These are phyloP conservation scores for Macrostomum cliftonense DNA, from an alignment of 2,888 invertebrate species.

Conservation along the genomic window DNA sequence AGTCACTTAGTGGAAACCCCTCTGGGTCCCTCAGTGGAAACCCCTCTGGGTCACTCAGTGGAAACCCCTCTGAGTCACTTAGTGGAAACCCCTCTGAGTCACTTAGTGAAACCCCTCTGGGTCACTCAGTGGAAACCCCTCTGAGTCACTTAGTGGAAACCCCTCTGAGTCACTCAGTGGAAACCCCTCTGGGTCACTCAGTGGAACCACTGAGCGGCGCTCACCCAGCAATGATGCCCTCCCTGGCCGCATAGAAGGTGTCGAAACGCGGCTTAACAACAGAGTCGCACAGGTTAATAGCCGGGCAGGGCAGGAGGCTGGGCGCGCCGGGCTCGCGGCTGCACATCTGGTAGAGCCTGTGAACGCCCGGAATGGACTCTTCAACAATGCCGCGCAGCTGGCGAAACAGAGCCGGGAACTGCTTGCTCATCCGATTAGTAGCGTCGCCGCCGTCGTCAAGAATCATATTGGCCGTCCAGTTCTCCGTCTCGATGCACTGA, in stretches of 20 bases:
- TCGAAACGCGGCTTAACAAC: slow-evolving; percentile 95
- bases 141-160: too few relatives aligned
- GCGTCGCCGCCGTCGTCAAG: slow-evolving; percentile 90
- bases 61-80: too few relatives aligned
- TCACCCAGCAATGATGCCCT: slow-evolving; percentile 60
- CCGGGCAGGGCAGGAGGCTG: slow-evolving; percentile 57
- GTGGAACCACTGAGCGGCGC: too few relatives aligned
- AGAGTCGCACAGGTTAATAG: slow-evolving; percentile 95
- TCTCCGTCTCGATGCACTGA: slow-evolving; percentile 68
- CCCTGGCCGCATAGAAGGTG: slow-evolving; percentile 82
- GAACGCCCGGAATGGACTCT: slow-evolving; percentile 93
- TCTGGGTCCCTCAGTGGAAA: too few relatives aligned
- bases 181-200: too few relatives aligned
- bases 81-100: too few relatives aligned
- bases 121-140: too few relatives aligned
- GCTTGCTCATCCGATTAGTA: slow-evolving; percentile 82
- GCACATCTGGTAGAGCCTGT: slow-evolving; percentile 81
- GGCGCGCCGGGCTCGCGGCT: slow-evolving; percentile 82
- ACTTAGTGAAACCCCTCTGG: too few relatives aligned
- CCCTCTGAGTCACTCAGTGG: too few relatives aligned
- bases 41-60: too few relatives aligned
- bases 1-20: too few relatives aligned
- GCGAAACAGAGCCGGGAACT: slow-evolving; percentile 69
- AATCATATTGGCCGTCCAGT: slow-evolving; percentile 95
- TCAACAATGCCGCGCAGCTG: slow-evolving; percentile 84